Evolutionary conservation across 2,888 invertebrate genomes (phyloP).

Genomic region (Nomada fucata): DNA sequence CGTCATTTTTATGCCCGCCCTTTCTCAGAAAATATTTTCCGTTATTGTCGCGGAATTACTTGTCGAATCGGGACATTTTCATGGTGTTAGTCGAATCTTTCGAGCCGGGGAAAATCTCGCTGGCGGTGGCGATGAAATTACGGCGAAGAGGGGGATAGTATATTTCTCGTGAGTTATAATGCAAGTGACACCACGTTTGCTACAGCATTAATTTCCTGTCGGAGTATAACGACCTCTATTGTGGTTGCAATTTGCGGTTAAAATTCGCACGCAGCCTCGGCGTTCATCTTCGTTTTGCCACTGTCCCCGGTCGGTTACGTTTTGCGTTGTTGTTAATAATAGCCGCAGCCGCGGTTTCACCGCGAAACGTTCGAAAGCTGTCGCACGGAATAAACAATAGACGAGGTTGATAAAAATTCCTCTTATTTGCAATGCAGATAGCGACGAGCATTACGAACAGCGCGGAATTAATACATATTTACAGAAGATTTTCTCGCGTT

Average conservation of each 20-base stretch:
- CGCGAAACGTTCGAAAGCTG: slow-evolving; percentile 38
- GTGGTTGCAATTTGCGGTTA: slow-evolving; percentile 55
- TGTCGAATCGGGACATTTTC: not conserved
- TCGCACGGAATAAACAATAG: slow-evolving; percentile 32
- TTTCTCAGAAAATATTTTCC: too few species aligned
- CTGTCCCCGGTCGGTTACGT: slow-evolving; percentile 40
- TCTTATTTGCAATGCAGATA: slow-evolving; percentile 17
- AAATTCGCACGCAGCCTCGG: slow-evolving; percentile 46
- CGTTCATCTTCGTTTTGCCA: slow-evolving; percentile 53
- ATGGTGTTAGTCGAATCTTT: not conserved
- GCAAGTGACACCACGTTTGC: slow-evolving; percentile 36
- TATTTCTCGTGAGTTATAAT: slow-evolving; percentile 39
- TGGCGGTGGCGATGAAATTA: slow-evolving; percentile 4
- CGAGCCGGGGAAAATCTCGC: not conserved
- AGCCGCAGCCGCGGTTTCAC: slow-evolving; percentile 14
- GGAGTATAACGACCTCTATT: slow-evolving; percentile 43
- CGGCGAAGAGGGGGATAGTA: slow-evolving; percentile 21
- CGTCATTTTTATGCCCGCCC: too few species aligned
- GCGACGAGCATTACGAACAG: not conserved
- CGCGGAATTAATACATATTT: not conserved
- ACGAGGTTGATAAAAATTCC: not conserved
- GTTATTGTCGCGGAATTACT: too few species aligned
- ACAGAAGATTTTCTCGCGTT: too few species aligned
- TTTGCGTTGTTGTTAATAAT: slow-evolving; percentile 47
- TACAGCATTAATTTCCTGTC: slow-evolving; percentile 53